phyloP scores from a whole-genome alignment of 53 echinoderm and acorn worm genomes.

The Arbacia lixula region DNA sequence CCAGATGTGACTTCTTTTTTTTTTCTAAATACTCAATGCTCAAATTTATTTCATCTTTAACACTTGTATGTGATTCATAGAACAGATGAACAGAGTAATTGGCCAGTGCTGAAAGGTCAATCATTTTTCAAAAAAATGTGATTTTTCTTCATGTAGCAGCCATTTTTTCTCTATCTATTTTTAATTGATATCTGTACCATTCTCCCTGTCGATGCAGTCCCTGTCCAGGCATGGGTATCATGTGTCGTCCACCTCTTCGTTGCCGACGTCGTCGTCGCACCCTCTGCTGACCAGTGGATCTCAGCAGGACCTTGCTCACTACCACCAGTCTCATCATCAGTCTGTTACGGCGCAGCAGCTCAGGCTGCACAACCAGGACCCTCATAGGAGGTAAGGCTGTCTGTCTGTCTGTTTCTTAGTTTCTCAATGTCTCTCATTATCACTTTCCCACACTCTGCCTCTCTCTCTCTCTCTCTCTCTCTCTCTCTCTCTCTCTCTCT shows the following conservation, averaged over 20 bases:
- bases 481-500: conserved; percentile 66
- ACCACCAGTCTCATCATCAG: conserved; percentile 44
- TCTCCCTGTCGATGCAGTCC: conserved; percentile 6
- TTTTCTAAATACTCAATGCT: too few relatives aligned
- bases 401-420: too few relatives aligned
- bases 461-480: neutral
- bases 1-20: too few relatives aligned
- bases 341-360: conserved; percentile 30
- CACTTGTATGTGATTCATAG: too few relatives aligned
- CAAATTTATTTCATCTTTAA: too few relatives aligned
- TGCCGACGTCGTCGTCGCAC: conserved; percentile 48
- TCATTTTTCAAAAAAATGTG: too few relatives aligned
- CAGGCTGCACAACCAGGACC: conserved; percentile 17
- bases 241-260: conserved; percentile 35
- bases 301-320: conserved; percentile 42
- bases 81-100: too few relatives aligned
- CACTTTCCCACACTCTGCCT: too few relatives aligned
- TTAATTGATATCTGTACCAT: neutral
- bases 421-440: too few relatives aligned
- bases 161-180: neutral
- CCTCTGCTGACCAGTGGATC: conserved; percentile 37
- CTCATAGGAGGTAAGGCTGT: conserved; percentile 32
- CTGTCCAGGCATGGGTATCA: conserved; percentile 24
- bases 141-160: too few relatives aligned
- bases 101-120: too few relatives aligned